Percentiles rank a stretch among this genome's conserved stretches.
Conservation (phyloP, 2,888 invertebrate species). For the Melieria omissa region DNA sequence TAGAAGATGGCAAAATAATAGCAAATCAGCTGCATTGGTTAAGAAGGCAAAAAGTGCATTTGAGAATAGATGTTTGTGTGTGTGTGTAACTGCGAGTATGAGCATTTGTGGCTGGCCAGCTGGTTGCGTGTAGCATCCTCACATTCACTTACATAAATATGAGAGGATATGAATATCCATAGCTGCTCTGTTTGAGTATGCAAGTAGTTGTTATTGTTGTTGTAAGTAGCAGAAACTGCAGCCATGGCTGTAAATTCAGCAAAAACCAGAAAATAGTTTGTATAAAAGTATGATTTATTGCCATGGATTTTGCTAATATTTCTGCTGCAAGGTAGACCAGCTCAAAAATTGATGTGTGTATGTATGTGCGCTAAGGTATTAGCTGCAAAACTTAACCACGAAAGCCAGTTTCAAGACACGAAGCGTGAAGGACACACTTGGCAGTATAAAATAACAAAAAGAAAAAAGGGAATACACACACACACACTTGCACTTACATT, state of each 20-base stretch:
- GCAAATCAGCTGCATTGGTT: slow-evolving; percentile 13
- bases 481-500: neutral
- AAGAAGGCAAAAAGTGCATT: too few relatives aligned
- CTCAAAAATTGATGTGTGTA: neutral
- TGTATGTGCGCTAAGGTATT: neutral
- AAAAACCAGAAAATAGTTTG: slow-evolving; percentile 3
- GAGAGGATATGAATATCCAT: neutral
- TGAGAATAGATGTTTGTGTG: too few relatives aligned
- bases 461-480: neutral
- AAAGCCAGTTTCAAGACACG: too few relatives aligned
- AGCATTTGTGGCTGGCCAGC: too few relatives aligned
- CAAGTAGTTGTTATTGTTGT: neutral
- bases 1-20: slow-evolving; percentile 21
- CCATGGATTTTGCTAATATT: slow-evolving; percentile 19
- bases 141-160: too few relatives aligned
- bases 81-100: too few relatives aligned
- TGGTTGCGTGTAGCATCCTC: too few relatives aligned
- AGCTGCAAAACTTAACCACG: too few relatives aligned
- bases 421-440: too few relatives aligned
- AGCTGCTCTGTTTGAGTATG: neutral
- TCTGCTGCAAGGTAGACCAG: slow-evolving; percentile 17
- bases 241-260: neutral
- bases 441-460: too few relatives aligned
- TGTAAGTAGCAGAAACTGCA: too few relatives aligned
- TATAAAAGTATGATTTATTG: slow-evolving; percentile 39